Evolutionary conservation across 92 coral and sea anemone species (phyloP), one percentile per base, ranked within the genome.

Genomic region (Umimayanthus kanabou): DNA sequence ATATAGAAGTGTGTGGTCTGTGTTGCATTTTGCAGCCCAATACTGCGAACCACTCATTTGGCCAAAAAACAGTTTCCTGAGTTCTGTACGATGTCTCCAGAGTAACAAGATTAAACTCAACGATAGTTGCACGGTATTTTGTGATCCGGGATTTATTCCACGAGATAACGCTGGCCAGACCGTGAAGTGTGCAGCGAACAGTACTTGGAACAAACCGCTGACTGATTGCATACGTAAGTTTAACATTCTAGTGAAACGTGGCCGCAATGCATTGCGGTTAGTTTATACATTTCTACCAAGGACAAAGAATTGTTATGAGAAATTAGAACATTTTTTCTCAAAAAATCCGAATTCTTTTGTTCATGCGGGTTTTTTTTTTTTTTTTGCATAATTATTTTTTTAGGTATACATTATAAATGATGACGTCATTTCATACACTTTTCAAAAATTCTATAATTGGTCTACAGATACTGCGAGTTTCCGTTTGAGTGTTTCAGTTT

Each of bases 221-320:
- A 85, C 87, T 66, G 64, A 67, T 26, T 92, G 95, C 76, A 80
- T 37, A 73, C 91, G 95, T 92, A 81, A 65, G 93, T 85, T 23
- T 14, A n/a, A 70, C 75, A 67, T 8, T n/a, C 9, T 28, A 23
- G 6, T n/a, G 73, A 28, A 23, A 67, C 16, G 73, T 67, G 13
- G 37, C 37, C 2, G 37, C 37, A 33, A 33, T 2, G 37, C 37
- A 33, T 33, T 33, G 37, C 37, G 37, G 37, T 33, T 33, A 33
- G 37, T 33, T 33, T 33, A 33, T 33, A 2, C 37, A 33, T 33
- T 33, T 33, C 37, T 33, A 33, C 70, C 1, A 64, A 64, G 13
- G 25, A 1, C 6, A 20, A 64, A n/a, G n/a, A 64, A 33, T 0
- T 33, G 37, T 33, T 33, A 33, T 33, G 37, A n/a, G 23, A n/a